Conservation (phyloP, 2,888 invertebrate genomes). For the Drosophila birchii region DNA sequence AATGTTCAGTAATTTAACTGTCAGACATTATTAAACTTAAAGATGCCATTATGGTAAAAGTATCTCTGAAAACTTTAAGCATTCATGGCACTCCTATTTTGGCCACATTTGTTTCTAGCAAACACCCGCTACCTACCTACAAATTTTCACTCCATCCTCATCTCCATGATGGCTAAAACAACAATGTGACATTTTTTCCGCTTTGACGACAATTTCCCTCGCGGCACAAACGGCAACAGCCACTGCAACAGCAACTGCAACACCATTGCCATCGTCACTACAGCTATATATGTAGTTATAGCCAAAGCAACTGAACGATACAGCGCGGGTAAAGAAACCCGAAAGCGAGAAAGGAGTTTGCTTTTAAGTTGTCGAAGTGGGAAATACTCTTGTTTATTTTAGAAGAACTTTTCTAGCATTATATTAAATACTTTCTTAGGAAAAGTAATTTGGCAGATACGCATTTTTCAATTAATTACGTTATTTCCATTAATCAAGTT, state of each 20-base stretch:
- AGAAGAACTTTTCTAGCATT: background rate
- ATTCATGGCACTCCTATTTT: background rate
- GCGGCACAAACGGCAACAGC: conserved; percentile 69
- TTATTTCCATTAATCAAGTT: background rate
- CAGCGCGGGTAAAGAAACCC: conserved; percentile 43
- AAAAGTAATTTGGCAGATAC: background rate
- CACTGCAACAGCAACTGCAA: conserved; percentile 32
- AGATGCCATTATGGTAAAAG: background rate
- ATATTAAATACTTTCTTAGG: background rate
- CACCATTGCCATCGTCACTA: conserved; percentile 45
- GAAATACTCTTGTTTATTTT: background rate
- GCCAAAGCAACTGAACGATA: conserved; percentile 64
- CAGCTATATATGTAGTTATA: conserved; percentile 26
- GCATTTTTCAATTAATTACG: background rate
- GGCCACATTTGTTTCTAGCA: background rate
- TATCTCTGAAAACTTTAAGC: background rate
- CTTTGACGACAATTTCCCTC: conserved; percentile 79
- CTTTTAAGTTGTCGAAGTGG: background rate
- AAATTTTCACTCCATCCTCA: conserved; percentile 6
- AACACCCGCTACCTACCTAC: conserved; percentile 4
- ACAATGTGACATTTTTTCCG: conserved; percentile 73
- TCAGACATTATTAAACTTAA: background rate
- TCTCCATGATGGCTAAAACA: conserved; percentile 62
- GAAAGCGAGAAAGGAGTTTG: conserved; percentile 3
- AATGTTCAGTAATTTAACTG: background rate